These are phyloP conservation scores for Zosterops japonicus DNA, from an alignment of 2,113 vertebrate genomes.

Conservation along the genomic window DNA sequence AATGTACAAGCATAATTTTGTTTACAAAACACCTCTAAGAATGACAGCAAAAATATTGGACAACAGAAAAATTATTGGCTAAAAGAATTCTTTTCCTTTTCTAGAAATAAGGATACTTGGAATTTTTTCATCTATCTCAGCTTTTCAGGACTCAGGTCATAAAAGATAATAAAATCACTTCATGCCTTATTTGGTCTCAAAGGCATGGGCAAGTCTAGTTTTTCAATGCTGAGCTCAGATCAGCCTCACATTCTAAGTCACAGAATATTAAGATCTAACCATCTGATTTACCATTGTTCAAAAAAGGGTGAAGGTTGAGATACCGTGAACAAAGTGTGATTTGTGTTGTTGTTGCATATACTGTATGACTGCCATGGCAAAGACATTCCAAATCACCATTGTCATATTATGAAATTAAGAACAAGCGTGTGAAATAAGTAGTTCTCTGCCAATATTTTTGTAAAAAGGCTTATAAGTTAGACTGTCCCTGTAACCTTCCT, in stretches of 20 bases:
- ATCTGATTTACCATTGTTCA: rapidly evolving
- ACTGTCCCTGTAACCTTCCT: not conserved
- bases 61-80: not conserved
- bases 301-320: not conserved
- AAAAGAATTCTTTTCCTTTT: not conserved
- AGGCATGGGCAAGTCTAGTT: not conserved
- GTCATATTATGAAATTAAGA: not conserved
- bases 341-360: not conserved
- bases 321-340: not conserved
- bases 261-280: not conserved
- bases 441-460: not conserved
- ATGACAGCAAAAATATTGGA: not conserved
- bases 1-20: not conserved
- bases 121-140: not conserved
- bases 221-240: not conserved
- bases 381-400: not conserved
- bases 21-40: not conserved
- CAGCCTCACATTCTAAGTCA: not conserved
- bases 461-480: not conserved
- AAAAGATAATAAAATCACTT: not conserved
- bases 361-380: not conserved
- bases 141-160: not conserved
- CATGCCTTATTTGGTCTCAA: not conserved
- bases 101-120: not conserved
- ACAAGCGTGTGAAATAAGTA: not conserved